A percentile compares a stretch with the other conserved stretches of the same genome.
phyloP scores from a whole-genome alignment of 2,113 vertebrate species.

The Hystrix brachyura region DNA sequence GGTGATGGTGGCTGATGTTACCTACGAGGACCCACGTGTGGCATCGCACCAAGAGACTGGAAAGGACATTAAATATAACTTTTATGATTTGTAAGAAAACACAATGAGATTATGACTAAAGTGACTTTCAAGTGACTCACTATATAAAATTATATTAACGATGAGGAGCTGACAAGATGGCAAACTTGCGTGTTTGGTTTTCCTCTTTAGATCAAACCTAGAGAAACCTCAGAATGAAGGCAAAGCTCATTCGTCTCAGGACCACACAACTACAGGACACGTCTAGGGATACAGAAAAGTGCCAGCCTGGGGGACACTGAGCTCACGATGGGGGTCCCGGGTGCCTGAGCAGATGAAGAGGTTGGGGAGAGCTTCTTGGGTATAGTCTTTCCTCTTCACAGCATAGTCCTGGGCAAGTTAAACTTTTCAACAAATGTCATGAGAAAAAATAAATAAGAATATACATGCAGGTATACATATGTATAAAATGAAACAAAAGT shows the following conservation, averaged over 20 bases:
- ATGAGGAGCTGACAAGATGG: background rate
- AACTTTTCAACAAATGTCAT: background rate
- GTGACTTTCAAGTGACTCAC: background rate
- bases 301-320: background rate
- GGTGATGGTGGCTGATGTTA: background rate
- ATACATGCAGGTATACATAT: background rate
- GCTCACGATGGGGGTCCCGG: background rate
- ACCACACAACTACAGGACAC: background rate
- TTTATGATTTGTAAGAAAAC: background rate
- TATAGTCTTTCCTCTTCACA: background rate
- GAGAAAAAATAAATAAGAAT: background rate
- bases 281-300: background rate
- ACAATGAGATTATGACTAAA: background rate
- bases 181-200: background rate
- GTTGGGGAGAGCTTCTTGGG: background rate
- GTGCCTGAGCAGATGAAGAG: too few species aligned
- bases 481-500: background rate
- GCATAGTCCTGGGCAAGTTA: background rate
- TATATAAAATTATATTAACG: background rate
- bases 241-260: background rate
- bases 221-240: background rate
- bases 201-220: background rate
- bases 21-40: too few species aligned
- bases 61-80: background rate
- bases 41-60: background rate